Conservation (phyloP, 53 echinoderm and acorn worm species). For the Stichopus horrens region DNA sequence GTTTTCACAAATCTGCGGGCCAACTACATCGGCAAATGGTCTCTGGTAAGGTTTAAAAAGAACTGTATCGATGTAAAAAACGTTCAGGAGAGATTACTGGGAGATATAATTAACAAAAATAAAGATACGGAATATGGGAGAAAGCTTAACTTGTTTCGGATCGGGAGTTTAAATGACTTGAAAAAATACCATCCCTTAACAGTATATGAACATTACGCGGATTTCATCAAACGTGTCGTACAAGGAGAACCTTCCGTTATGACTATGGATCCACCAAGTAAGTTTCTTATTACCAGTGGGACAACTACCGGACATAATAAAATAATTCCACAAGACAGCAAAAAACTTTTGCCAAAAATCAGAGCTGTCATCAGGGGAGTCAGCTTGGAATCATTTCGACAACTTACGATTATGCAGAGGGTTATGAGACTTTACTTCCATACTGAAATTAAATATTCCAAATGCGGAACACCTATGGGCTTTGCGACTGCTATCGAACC, state of each 20-base stretch:
- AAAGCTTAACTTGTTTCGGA: background rate
- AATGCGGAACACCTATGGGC: slow-evolving; percentile 4
- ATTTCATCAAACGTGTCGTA: background rate
- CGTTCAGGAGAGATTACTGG: background rate
- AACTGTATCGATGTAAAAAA: slow-evolving; percentile 1
- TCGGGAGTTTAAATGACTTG: background rate
- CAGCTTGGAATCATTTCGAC: background rate
- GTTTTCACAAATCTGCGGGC: slow-evolving; percentile 3
- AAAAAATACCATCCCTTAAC: slow-evolving; percentile 9
- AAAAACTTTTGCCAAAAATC: background rate
- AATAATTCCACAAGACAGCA: background rate
- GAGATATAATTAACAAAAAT: background rate
- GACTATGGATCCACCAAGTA: slow-evolving; percentile 2
- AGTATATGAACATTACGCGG: background rate
- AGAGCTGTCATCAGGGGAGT: background rate
- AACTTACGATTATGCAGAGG: slow-evolving; percentile 6
- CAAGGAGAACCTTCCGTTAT: background rate
- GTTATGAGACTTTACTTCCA: slow-evolving; percentile 10
- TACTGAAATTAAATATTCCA: background rate
- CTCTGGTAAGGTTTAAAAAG: background rate
- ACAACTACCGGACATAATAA: slow-evolving; percentile 3
- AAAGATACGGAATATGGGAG: slow-evolving; percentile 8
- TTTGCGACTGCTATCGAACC: slow-evolving; percentile 18
- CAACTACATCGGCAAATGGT: background rate
- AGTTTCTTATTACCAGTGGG: background rate